phyloP scores from a whole-genome alignment of 2,888 invertebrate species.

The Vesta saturnalis region DNA sequence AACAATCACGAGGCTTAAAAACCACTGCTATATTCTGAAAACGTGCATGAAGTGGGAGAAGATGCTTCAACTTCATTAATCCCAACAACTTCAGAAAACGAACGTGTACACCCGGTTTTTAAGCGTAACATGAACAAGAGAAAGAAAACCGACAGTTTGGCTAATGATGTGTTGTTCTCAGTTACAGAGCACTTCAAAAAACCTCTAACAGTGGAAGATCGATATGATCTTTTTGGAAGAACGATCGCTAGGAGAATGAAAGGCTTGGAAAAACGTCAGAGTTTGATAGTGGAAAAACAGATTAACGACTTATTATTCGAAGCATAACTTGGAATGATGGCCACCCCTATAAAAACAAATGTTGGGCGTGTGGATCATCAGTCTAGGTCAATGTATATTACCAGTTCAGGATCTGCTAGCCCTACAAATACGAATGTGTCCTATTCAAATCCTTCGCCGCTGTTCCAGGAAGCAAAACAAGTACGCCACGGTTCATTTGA shows the following conservation, averaged over 20 bases:
- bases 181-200: constrained; percentile 22
- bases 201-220: constrained; percentile 17
- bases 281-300: constrained; percentile 7
- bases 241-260: constrained; percentile 25
- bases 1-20: constrained; percentile 1
- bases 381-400: background rate
- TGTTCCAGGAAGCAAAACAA: background rate
- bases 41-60: constrained; percentile 9
- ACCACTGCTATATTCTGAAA: background rate
- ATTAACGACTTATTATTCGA: constrained; percentile 7
- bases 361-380: background rate
- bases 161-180: constrained; percentile 14
- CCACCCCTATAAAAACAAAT: background rate
- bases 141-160: constrained; percentile 13
- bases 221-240: constrained; percentile 27
- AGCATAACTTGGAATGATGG: background rate
- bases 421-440: background rate
- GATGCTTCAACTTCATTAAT: constrained; percentile 6
- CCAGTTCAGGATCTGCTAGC: background rate
- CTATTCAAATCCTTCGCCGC: background rate
- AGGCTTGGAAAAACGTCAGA: constrained; percentile 15
- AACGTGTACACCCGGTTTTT: background rate
- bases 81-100: constrained; percentile 8
- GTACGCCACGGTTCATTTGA: background rate
- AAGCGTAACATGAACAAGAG: background rate